Evolutionary conservation across 2,888 invertebrate genomes (phyloP).

Genomic region (Coenonympha glycerion): DNA sequence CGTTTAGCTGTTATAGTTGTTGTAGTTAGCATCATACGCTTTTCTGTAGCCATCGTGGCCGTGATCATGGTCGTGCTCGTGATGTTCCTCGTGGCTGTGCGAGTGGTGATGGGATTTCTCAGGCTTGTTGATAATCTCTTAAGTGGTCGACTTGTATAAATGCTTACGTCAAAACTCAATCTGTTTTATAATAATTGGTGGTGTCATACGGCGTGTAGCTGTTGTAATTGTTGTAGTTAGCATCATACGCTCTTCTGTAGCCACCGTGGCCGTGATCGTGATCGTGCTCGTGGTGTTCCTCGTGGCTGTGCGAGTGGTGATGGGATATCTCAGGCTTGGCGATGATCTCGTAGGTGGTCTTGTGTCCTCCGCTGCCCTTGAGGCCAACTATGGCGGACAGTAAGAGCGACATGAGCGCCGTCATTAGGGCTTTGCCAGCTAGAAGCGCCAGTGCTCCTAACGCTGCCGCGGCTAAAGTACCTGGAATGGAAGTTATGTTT

Average conservation of each 20-base stretch:
- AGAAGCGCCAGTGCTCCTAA: conserved; percentile 83
- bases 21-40: conserved; percentile 68
- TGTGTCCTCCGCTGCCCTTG: conserved; percentile 82
- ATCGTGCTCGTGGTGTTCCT: conserved; percentile 76
- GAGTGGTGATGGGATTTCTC: conserved; percentile 82
- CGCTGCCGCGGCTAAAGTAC: conserved; percentile 82
- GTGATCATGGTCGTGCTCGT: conserved; percentile 70
- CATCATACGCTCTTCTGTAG: conserved; percentile 73
- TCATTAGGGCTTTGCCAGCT: conserved; percentile 90
- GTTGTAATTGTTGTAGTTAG: conserved; percentile 58
- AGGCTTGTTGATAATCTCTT: conserved; percentile 89
- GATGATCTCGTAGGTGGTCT: conserved; percentile 87
- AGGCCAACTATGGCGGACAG: conserved; percentile 85
- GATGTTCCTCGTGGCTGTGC: conserved; percentile 81
- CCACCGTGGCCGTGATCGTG: conserved; percentile 73
- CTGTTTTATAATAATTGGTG: conserved; percentile 32
- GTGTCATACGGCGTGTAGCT: conserved; percentile 66
- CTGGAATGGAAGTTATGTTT: conserved; percentile 43
- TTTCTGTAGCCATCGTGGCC: conserved; percentile 75
- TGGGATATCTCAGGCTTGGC: conserved; percentile 86
- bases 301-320: conserved; percentile 81
- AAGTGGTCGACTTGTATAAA: conserved; percentile 64
- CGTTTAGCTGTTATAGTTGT: conserved; percentile 62
- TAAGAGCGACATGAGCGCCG: conserved; percentile 85
- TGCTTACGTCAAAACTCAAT: background rate